phyloP scores from a whole-genome alignment of 2,888 invertebrate genomes.

The Panzeria rudis region DNA sequence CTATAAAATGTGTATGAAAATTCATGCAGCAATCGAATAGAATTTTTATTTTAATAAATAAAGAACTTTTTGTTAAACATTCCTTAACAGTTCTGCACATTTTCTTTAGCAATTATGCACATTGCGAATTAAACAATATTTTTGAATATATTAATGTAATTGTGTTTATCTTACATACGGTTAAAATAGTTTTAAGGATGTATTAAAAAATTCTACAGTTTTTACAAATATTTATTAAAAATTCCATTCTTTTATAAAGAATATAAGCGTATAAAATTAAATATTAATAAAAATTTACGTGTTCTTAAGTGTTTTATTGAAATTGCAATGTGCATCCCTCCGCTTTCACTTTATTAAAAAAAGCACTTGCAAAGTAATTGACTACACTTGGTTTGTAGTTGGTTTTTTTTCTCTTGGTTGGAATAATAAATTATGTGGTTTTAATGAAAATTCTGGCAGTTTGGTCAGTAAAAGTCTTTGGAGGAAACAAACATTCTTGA shows the following conservation, averaged over 20 bases:
- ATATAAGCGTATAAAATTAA: slow-evolving; percentile 2
- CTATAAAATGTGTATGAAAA: too few species aligned
- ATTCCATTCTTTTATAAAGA: not conserved
- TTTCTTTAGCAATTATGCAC: not conserved
- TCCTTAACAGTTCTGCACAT: not conserved
- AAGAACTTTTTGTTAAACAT: not conserved
- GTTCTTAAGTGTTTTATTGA: slow-evolving; percentile 22
- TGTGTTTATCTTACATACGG: not conserved
- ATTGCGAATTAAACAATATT: not conserved
- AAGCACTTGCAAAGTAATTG: slow-evolving; percentile 29
- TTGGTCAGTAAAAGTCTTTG: not conserved
- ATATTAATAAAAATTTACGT: slow-evolving; percentile 1
- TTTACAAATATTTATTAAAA: slow-evolving; percentile 4
- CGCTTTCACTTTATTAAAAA: slow-evolving; percentile 16
- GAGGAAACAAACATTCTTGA: not conserved
- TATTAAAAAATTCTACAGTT: not conserved
- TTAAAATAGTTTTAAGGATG: not conserved
- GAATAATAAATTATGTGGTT: slow-evolving; percentile 22
- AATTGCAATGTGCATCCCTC: not conserved
- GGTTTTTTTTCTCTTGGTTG: not conserved
- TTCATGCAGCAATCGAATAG: too few species aligned
- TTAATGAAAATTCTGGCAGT: slow-evolving; percentile 13
- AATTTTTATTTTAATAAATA: too few species aligned
- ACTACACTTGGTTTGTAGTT: slow-evolving; percentile 22
- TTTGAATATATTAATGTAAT: not conserved